Percentiles rank a stretch among this genome's conserved stretches.
These are phyloP conservation scores for Brassicogethes aeneus DNA, from an alignment of 2,888 invertebrate genomes.

Conservation along the genomic window DNA sequence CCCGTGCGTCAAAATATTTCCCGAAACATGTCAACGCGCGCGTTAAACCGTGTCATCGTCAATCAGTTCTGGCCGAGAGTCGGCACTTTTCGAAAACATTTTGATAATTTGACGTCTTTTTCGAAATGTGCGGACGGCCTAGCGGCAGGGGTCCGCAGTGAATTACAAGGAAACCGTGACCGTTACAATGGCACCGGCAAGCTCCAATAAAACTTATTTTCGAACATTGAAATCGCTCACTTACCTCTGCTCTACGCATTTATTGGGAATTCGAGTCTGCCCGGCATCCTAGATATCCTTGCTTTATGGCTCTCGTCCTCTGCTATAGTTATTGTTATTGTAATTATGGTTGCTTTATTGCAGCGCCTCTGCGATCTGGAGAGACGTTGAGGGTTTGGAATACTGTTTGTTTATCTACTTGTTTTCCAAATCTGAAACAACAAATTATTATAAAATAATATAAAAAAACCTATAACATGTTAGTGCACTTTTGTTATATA, in stretches of 20 bases:
- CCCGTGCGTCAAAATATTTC: no score
- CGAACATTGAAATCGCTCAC: background rate
- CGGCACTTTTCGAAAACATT: no score
- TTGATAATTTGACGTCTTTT: conserved; percentile 2
- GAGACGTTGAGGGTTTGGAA: background rate
- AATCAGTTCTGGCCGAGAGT: no score
- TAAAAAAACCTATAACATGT: no score
- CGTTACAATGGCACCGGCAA: background rate
- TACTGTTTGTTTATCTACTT: no score
- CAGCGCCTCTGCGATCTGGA: background rate
- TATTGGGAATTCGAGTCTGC: no score
- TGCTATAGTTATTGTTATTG: background rate
- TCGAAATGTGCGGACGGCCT: background rate
- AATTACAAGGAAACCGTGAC: background rate
- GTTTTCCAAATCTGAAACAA: no score
- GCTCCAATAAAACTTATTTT: background rate
- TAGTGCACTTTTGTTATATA: no score
- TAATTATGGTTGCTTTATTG: background rate
- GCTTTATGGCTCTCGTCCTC: background rate
- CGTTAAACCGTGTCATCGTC: no score
- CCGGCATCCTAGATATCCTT: no score
- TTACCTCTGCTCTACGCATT: background rate
- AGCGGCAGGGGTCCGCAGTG: background rate
- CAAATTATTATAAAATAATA: no score
- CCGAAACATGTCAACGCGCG: no score